Base-by-base conservation (phyloP, 2,888 invertebrate species). In the Dysmachus trigonus region DNA sequence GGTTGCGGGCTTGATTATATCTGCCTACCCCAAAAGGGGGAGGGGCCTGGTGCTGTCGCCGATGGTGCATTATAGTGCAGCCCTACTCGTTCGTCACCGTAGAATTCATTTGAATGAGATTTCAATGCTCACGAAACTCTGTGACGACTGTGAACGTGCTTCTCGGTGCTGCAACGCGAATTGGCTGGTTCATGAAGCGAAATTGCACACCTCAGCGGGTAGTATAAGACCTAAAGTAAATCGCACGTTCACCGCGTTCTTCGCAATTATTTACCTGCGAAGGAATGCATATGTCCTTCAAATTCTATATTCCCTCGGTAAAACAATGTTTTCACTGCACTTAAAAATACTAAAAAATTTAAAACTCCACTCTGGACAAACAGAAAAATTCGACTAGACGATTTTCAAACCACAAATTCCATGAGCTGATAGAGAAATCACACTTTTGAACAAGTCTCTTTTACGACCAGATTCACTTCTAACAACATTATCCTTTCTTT, bases 51-150 rank as follows among this genome's bases (percentile, higher is more conserved):
- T 73, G 47, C 83, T 84, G 83, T 35, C 83, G 87, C 47, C 85
- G 85, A 82, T 86, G 83, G 27, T 85, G 85, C 74, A 85, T 85
- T 85, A 35, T 47, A 51, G 53, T 47, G 27, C 47, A 27, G 15
- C 51, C 51, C 51, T 13, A 27, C 62, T 27, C 18, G 18, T 51
- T 51, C 51, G 62, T 33, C 38, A 30, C 41, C 15, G 74, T 51
- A 2, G 51, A 74, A 74, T 74, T 74, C 85, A 85, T 85, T 51
- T 31, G 62, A 62, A 79, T 79, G 33, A 30, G 35, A 82, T 82
- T 35, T 73, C 84, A 73, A 73, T 31, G 22, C 41, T 33, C 30
- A 38, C 62, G 73, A 72, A 41, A 47, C 71, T n/a, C n/a, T n/a
- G n/a, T 35, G 38, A 51, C 41, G 51, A 30, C 30, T 51, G n/a